Evolutionary conservation across 2,113 vertebrate genomes (phyloP).

Genomic region (Anoplopoma fimbria): DNA sequence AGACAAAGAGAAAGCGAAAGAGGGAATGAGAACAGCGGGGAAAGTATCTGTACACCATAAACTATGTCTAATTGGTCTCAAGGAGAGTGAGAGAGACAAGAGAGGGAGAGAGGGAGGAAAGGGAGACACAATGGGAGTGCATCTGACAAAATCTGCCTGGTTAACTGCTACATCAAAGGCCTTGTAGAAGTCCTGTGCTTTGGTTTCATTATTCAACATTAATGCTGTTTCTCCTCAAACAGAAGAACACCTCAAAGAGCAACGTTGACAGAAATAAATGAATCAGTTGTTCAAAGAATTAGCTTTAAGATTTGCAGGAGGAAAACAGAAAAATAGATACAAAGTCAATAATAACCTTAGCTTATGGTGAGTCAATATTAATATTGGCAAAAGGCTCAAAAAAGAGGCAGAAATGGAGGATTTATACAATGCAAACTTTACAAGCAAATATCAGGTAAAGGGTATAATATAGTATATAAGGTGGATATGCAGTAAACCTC

Average conservation of each 20-base stretch:
- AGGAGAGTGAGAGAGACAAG: slow-evolving; percentile 36
- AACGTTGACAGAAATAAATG: background rate
- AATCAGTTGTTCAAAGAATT: background rate
- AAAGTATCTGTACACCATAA: slow-evolving; percentile 46
- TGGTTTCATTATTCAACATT: slow-evolving; percentile 22
- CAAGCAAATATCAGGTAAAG: slow-evolving; percentile 3
- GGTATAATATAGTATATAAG: background rate
- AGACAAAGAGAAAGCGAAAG: background rate
- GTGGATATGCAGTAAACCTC: slow-evolving; percentile 16
- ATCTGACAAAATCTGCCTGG: slow-evolving; percentile 19
- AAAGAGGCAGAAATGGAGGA: slow-evolving; percentile 1
- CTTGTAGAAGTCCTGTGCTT: background rate
- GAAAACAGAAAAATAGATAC: background rate
- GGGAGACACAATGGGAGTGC: slow-evolving; percentile 3
- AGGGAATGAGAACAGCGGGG: background rate
- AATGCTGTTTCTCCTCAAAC: slow-evolving; percentile 15
- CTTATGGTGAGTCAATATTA: background rate
- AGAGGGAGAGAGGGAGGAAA: background rate
- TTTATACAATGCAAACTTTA: background rate
- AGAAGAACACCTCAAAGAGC: slow-evolving; percentile 17
- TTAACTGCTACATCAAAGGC: slow-evolving; percentile 26
- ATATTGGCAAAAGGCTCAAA: background rate
- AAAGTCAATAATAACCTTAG: background rate
- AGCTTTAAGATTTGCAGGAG: background rate
- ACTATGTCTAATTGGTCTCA: slow-evolving; percentile 71